A percentile compares a stretch with the other conserved stretches of the same genome.
phyloP scores from a whole-genome alignment of 1,140 invertebrate genomes.

The Hirudo medicinalis region DNA sequence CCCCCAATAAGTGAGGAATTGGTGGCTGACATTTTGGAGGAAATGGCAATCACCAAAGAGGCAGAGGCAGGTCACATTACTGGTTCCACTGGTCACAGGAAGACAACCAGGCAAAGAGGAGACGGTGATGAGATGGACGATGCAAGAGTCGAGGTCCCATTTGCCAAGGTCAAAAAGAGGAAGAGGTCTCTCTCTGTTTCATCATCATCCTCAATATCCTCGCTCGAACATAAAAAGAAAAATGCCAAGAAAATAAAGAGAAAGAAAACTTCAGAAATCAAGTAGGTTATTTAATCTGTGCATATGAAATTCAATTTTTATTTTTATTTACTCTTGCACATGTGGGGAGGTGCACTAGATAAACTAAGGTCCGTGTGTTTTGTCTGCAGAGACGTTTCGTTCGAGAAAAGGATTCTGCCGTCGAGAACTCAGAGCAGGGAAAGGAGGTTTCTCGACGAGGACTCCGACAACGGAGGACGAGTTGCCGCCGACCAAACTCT shows the following conservation, averaged over 20 bases:
- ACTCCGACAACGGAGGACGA: not conserved
- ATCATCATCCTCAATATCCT: not conserved
- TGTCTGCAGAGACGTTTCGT: not conserved
- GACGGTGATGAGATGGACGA: slow-evolving; percentile 3
- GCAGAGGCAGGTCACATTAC: not conserved
- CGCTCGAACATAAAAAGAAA: not conserved
- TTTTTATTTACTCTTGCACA: not conserved
- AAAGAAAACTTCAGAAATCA: not conserved
- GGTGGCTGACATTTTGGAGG: slow-evolving; percentile 2
- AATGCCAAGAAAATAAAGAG: not conserved
- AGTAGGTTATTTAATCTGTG: not conserved
- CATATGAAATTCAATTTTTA: not conserved
- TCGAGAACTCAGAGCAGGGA: not conserved
- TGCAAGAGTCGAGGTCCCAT: not conserved
- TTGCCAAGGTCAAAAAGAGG: not conserved
- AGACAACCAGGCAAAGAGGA: not conserved
- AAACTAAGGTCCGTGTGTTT: not conserved
- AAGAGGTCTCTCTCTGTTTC: not conserved
- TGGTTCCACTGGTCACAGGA: not conserved
- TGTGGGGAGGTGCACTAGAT: not conserved
- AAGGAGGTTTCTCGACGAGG: not conserved
- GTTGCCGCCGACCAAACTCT: not conserved
- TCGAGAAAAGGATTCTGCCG: slow-evolving; percentile 7
- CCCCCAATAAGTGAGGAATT: not conserved
- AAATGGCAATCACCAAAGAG: not conserved